Conservation (phyloP, 53 echinoderm and acorn worm species). For the Zoroaster sp. region DNA sequence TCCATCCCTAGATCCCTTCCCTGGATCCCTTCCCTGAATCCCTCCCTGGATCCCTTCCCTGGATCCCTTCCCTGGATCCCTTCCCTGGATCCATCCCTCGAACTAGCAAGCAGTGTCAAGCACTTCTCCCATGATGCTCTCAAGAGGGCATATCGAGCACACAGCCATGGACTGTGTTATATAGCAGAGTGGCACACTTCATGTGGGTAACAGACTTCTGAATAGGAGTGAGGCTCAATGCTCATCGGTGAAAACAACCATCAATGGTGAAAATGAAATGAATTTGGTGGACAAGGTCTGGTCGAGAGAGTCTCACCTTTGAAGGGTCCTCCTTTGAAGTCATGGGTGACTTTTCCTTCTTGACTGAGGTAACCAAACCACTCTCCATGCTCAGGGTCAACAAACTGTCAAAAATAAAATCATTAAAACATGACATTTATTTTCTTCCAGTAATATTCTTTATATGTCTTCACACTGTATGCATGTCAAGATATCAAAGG, state of each 20-base stretch:
- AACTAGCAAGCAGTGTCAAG: too few relatives aligned
- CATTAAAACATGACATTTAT: background rate
- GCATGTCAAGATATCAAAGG: background rate
- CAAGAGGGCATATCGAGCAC: background rate
- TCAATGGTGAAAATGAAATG: too few relatives aligned
- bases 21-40: too few relatives aligned
- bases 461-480: background rate
- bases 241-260: background rate
- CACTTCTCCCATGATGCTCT: too few relatives aligned
- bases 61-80: too few relatives aligned
- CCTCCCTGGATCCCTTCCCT: too few relatives aligned
- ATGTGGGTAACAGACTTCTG: background rate
- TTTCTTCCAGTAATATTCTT: background rate
- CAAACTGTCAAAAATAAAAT: slow-evolving; percentile 50
- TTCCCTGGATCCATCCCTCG: too few relatives aligned
- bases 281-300: too few relatives aligned
- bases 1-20: too few relatives aligned
- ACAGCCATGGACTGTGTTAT: background rate
- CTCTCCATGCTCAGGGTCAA: slow-evolving; percentile 72
- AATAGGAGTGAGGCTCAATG: background rate
- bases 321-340: slow-evolving; percentile 87
- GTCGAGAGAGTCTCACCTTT: slow-evolving; percentile 82
- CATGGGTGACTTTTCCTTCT: slow-evolving; percentile 72
- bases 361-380: slow-evolving; percentile 82
- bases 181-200: background rate